Base-by-base conservation (phyloP, 2,888 invertebrate species). In the Epiperipatus broadwayi region DNA sequence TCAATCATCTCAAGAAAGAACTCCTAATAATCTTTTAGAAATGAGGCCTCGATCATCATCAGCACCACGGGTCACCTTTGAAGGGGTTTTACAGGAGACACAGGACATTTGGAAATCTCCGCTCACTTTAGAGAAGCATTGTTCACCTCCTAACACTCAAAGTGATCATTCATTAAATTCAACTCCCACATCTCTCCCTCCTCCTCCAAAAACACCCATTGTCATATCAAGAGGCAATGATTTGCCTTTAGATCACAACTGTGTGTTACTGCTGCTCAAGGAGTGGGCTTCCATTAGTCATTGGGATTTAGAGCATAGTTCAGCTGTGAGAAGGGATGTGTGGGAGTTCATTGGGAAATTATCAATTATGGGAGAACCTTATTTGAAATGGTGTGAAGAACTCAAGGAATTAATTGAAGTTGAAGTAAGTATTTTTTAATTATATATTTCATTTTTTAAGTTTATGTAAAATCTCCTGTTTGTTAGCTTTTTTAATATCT, bases 311-410 rank as follows among this genome's bases (percentile, higher is more conserved):
- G 21, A 43, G 8, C 37, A 41, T 5, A 38, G 41, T 30, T 28
- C 42, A 20, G 52, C 58, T 35, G 52, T 65, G 32, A 61, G 60
- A 38, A 55, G 61, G 37, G 69, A 69, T 48, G 55, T 67, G 43
- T 53, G 62, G 41, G 68, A 68, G 43, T 67, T 69, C 48, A 56
- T 68, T 39, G 55, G 59, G 43, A 62, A 64, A 49, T 59, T 66
- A 37, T 58, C 64, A 4, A 56, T 61, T 10, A 61, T 67, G 37
- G 68, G 68, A 20, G 57, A 61, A 8, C 65, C 65, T 21, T 67
- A 68, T 50, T 61, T 64, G 42, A 56, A 60, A 36, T 68, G 67
- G 67, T 53, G 56, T 34, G 52, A 55, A 28, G 51, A 50, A 27
- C 52, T 58, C 35, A 47, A 54, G 4, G 46, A 45, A 10, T 47